phyloP scores from a whole-genome alignment of 2,888 invertebrate species.

The Hypolimnas misippus region DNA sequence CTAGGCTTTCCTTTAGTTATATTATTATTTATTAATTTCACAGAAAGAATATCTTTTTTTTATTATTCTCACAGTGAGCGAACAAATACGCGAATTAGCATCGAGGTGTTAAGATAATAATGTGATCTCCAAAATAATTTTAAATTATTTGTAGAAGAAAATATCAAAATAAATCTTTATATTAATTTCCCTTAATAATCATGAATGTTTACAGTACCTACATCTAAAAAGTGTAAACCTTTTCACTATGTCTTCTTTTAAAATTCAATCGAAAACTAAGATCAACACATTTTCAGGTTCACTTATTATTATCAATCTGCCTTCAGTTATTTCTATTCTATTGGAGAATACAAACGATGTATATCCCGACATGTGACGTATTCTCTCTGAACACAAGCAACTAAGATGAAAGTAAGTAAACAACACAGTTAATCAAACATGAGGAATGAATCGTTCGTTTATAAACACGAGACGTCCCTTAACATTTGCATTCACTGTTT shows the following conservation, averaged over 20 bases:
- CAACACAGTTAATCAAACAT: conserved; percentile 42
- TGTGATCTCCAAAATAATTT: too few species aligned
- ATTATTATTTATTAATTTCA: too few species aligned
- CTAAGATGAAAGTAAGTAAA: conserved; percentile 37
- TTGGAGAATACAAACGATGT: background rate
- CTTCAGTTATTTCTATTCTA: background rate
- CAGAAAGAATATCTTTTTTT: too few species aligned
- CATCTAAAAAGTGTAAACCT: background rate
- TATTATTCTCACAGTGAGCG: too few species aligned
- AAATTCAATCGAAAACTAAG: background rate
- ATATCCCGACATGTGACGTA: background rate
- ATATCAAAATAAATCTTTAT: too few species aligned
- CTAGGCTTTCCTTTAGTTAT: too few species aligned
- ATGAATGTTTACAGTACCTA: too few species aligned
- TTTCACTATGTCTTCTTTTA: background rate
- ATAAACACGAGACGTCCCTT: conserved; percentile 31
- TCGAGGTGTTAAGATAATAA: too few species aligned
- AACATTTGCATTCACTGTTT: conserved; percentile 39
- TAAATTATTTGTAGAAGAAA: too few species aligned
- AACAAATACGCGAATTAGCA: too few species aligned
- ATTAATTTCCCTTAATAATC: too few species aligned
- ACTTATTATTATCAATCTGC: background rate
- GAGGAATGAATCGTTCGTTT: conserved; percentile 41
- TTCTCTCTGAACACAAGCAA: conserved; percentile 19
- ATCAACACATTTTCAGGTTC: background rate